These are phyloP conservation scores for Tricholauxania praeusta DNA, from an alignment of 2,888 invertebrate genomes.

Conservation along the genomic window DNA sequence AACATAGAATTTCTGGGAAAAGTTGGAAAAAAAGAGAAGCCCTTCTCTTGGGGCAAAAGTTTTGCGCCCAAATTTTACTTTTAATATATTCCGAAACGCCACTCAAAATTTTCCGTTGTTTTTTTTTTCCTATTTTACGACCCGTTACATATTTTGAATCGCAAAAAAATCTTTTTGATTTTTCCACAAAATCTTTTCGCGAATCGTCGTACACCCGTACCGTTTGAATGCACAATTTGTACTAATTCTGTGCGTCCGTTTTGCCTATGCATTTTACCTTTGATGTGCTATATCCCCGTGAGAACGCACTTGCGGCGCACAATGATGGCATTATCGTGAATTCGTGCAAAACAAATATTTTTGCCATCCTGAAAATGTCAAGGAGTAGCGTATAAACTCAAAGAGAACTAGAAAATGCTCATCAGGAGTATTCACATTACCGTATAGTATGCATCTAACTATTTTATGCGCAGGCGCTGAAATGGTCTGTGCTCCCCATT, in stretches of 20 bases:
- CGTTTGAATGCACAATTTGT: slow-evolving; percentile 67
- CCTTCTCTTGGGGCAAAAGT: too few relatives aligned
- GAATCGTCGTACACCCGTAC: slow-evolving; percentile 60
- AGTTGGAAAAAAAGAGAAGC: too few relatives aligned
- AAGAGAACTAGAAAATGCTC: not conserved
- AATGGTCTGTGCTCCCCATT: not conserved
- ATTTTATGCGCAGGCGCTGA: not conserved
- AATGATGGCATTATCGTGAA: not conserved
- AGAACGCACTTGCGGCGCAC: not conserved
- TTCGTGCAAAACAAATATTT: slow-evolving; percentile 27
- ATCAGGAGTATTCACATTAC: not conserved
- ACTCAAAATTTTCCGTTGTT: too few relatives aligned
- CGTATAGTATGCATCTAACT: not conserved
- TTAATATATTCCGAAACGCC: too few relatives aligned
- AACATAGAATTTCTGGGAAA: too few relatives aligned
- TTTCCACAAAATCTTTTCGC: not conserved
- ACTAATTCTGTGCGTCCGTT: slow-evolving; percentile 56
- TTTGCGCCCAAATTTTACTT: too few relatives aligned
- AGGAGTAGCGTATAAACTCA: not conserved
- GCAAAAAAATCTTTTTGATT: slow-evolving; percentile 23
- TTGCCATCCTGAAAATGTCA: slow-evolving; percentile 12
- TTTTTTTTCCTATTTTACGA: too few relatives aligned
- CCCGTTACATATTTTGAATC: too few relatives aligned
- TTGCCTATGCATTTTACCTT: slow-evolving; percentile 15
- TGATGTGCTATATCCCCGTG: not conserved